Percentiles rank a stretch among this genome's conserved stretches.
These are phyloP conservation scores for Temnothorax curvispinosus DNA, from an alignment of 1,140 invertebrate genomes.

Conservation along the genomic window DNA sequence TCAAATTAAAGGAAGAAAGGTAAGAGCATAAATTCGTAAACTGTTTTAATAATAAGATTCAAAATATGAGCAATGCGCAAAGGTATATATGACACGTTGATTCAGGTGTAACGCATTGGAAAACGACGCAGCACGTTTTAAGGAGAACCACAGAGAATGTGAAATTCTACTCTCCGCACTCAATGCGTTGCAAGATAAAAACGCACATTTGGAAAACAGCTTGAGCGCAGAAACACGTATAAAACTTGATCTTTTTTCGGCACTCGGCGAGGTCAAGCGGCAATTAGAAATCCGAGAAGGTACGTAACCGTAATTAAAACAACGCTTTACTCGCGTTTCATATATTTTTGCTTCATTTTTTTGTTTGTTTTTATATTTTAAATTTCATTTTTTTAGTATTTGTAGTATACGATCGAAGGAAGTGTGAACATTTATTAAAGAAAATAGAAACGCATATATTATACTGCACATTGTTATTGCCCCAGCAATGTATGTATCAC, in stretches of 20 bases:
- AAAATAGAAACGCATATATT: too few relatives aligned
- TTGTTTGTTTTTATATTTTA: not conserved
- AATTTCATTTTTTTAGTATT: not conserved
- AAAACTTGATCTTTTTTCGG: constrained; percentile 98
- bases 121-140: constrained; percentile 84
- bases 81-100: not conserved
- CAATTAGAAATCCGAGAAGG: constrained; percentile 97
- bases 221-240: constrained; percentile 97
- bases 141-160: constrained; percentile 92
- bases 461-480: not conserved
- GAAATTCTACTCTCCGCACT: constrained; percentile 94
- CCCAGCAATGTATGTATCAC: not conserved
- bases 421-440: not conserved
- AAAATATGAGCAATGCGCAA: not conserved
- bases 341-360: not conserved
- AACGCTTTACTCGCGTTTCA: not conserved
- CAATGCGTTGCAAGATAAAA: constrained; percentile 94
- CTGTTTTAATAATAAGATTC: not conserved
- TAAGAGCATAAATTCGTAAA: constrained; percentile 66
- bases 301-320: constrained; percentile 85
- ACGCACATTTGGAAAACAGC: constrained; percentile 95
- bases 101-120: constrained; percentile 78
- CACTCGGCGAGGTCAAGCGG: constrained; percentile 96
- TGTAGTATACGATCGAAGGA: not conserved
- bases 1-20: constrained; percentile 92